Evolutionary conservation across 2,888 invertebrate genomes (phyloP).

Genomic region (Dusona sp.): DNA sequence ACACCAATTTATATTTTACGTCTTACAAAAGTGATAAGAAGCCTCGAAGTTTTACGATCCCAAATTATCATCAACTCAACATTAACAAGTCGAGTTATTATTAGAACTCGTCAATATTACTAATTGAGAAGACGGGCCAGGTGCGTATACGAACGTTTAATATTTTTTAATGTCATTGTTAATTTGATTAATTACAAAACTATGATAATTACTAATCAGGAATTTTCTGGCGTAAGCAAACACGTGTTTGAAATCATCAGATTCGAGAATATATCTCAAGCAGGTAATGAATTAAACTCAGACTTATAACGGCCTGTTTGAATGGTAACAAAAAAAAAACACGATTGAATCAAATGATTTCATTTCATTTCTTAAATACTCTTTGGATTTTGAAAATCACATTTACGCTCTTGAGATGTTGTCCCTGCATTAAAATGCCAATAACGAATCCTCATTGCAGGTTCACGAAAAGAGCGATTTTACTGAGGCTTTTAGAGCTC

Average conservation of each 20-base stretch:
- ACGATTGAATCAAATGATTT: background rate
- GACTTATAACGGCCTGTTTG: background rate
- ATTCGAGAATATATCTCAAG: background rate
- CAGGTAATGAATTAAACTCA: background rate
- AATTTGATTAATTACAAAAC: background rate
- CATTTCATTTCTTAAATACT: background rate
- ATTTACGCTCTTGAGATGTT: background rate
- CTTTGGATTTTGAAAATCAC: background rate
- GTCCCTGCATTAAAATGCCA: constrained; percentile 20
- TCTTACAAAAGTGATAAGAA: constrained; percentile 66
- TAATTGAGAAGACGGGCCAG: background rate
- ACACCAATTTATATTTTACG: constrained; percentile 36
- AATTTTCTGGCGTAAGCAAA: background rate
- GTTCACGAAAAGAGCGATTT: constrained; percentile 35
- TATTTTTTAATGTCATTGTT: background rate
- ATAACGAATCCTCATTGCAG: constrained; percentile 31
- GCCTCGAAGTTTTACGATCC: constrained; percentile 68
- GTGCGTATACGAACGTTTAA: background rate
- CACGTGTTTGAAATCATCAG: background rate
- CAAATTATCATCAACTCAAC: constrained; percentile 68
- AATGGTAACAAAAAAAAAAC: background rate
- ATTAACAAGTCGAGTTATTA: too few species aligned
- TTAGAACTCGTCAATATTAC: background rate
- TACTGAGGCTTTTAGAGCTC: constrained; percentile 14
- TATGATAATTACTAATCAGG: background rate